Evolutionary conservation across 2,888 invertebrate species (phyloP).

Genomic region (Biston betularia): DNA sequence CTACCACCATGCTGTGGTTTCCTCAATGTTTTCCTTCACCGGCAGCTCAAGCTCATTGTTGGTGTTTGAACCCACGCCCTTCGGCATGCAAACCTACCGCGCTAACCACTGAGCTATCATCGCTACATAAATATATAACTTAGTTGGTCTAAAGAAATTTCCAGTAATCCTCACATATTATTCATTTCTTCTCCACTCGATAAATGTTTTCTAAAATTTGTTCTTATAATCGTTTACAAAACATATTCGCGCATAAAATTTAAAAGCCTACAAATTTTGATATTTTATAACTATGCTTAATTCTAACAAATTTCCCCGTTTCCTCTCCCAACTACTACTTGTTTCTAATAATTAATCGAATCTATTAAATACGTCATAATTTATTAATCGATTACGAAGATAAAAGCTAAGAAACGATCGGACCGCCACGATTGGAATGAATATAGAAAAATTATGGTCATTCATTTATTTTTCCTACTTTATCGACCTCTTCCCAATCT

Average conservation of each 20-base stretch:
- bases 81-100: too few species aligned
- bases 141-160: too few species aligned
- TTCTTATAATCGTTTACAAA: neutral
- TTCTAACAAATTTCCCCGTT: slow-evolving; percentile 22
- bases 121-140: too few species aligned
- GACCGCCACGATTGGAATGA: slow-evolving; percentile 51
- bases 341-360: slow-evolving; percentile 29
- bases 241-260: slow-evolving; percentile 8
- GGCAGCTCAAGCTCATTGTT: too few species aligned
- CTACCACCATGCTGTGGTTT: too few species aligned
- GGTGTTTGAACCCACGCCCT: too few species aligned
- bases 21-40: too few species aligned
- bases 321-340: slow-evolving; percentile 12
- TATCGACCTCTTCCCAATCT: slow-evolving; percentile 62
- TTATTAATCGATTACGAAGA: slow-evolving; percentile 36
- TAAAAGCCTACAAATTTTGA: slow-evolving; percentile 8
- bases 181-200: neutral
- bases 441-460: slow-evolving; percentile 49
- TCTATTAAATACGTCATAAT: slow-evolving; percentile 34
- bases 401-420: slow-evolving; percentile 35
- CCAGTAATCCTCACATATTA: too few species aligned
- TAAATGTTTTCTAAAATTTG: neutral
- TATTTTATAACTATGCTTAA: slow-evolving; percentile 13
- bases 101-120: too few species aligned
- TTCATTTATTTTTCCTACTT: slow-evolving; percentile 58